Percentiles rank a stretch among this genome's conserved stretches.
Evolutionary conservation across 1,140 invertebrate genomes (phyloP).

Genomic region (Nebria ingens): DNA sequence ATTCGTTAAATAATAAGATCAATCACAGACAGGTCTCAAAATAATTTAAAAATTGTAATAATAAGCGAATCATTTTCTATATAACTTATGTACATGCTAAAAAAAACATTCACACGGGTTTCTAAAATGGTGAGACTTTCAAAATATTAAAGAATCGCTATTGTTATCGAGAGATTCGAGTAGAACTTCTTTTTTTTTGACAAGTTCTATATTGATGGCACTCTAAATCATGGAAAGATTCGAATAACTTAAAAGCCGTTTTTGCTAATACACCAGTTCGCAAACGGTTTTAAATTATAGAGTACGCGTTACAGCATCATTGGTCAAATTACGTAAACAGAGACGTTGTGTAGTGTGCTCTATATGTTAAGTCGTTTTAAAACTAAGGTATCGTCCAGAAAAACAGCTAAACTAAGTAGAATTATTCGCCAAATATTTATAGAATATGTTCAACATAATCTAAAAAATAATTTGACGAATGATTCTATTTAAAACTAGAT

Average conservation of each 20-base stretch:
- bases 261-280: no score
- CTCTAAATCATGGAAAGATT: neutral
- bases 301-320: no score
- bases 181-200: neutral
- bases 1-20: conserved; percentile 13
- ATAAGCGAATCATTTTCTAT: conserved; percentile 5
- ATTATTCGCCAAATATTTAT: no score
- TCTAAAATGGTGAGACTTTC: conserved; percentile 1
- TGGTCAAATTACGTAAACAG: no score
- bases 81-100: conserved; percentile 5
- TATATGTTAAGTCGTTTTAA: no score
- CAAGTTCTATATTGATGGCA: neutral
- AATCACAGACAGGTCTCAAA: conserved; percentile 16
- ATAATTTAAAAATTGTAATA: conserved; percentile 15
- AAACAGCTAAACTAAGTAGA: no score
- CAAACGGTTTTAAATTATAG: no score
- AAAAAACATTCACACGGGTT: conserved; percentile 8
- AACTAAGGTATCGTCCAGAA: no score
- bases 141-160: neutral
- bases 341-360: no score
- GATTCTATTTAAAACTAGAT: no score
- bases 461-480: no score
- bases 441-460: no score
- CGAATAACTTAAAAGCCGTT: neutral
- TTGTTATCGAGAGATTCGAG: neutral